Evolutionary conservation across 2,888 invertebrate species (phyloP), one percentile per base, ranked within the genome.

Genomic region (Agrochola lota): DNA sequence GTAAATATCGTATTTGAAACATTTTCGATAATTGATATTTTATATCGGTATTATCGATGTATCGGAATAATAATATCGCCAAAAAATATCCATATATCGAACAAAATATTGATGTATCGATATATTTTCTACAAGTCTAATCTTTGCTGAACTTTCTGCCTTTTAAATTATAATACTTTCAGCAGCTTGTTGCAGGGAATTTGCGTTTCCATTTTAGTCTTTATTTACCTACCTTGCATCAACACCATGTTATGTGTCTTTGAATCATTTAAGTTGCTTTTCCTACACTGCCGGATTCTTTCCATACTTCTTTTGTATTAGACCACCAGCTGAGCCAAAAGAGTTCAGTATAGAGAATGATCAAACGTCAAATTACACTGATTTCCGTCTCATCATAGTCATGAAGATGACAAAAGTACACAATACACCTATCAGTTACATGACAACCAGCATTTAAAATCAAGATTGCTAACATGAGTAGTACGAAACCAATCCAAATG

Each of bases 91-190:
- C n/a, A 30, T 30, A 35, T 35, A 35, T 35, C 35, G 35, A 2
- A 2, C 2, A 35, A 35, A 35, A 35, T 3, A 4, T 4, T 3
- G 17, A 49, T 6, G 17, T 17, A 17, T 17, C 15, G 17, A 49
- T 49, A 49, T 49, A 6, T 49, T 49, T 49, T 49, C 49, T 17
- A 49, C 49, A 17, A 49, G 49, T 17, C 6, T 49, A 49, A 6
- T 71, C 43, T 78, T 59, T 59, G 66, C 26, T 55, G 43, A 35
- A 46, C 55, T 79, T 79, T 79, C 55, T 55, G n/a, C 26, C 1
- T 20, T 63, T 68, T 30, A 59, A 9, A 20, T 40, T 20, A 6
- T 40, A 49, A 20, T 20, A 8, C 26, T 57, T 35, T 64, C 23
- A 52, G 9, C 17, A 30, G 30, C 4, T 43, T 62, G 20, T 20